A percentile compares a stretch with the other conserved stretches of the same genome.
phyloP scores from a whole-genome alignment of 1,140 invertebrate genomes.

The Acromyrmex charruanus region DNA sequence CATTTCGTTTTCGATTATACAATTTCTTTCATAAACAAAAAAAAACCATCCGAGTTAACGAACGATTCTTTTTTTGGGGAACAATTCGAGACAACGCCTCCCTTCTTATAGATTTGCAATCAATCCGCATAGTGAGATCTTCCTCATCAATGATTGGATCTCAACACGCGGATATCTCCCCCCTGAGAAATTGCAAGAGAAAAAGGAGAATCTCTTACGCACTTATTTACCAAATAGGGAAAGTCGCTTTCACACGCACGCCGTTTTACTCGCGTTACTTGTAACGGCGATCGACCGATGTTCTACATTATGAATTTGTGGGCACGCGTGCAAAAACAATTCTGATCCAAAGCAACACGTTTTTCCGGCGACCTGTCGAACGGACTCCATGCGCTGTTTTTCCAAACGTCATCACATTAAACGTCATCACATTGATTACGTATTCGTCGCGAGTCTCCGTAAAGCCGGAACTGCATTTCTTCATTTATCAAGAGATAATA shows the following conservation, averaged over 20 bases:
- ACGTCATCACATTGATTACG: background rate
- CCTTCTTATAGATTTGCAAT: background rate
- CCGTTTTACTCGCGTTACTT: background rate
- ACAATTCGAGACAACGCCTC: background rate
- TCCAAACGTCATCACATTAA: background rate
- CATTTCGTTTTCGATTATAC: background rate
- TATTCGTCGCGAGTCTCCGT: background rate
- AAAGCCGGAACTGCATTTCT: background rate
- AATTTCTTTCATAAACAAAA: background rate
- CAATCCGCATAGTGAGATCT: background rate
- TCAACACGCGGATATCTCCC: background rate
- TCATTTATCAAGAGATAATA: background rate
- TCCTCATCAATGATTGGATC: background rate
- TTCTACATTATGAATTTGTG: background rate
- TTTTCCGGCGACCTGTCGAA: constrained; percentile 11
- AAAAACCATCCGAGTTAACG: background rate
- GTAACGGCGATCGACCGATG: background rate
- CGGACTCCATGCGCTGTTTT: background rate
- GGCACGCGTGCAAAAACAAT: constrained; percentile 58
- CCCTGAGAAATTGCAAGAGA: constrained; percentile 26
- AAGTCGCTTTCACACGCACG: constrained; percentile 53
- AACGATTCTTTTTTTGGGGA: background rate
- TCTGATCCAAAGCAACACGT: constrained; percentile 53
- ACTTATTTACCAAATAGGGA: constrained; percentile 48
- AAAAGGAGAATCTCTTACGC: constrained; percentile 25